Base-by-base conservation (phyloP, 2,113 vertebrate genomes). In the Tupaia chinensis region DNA sequence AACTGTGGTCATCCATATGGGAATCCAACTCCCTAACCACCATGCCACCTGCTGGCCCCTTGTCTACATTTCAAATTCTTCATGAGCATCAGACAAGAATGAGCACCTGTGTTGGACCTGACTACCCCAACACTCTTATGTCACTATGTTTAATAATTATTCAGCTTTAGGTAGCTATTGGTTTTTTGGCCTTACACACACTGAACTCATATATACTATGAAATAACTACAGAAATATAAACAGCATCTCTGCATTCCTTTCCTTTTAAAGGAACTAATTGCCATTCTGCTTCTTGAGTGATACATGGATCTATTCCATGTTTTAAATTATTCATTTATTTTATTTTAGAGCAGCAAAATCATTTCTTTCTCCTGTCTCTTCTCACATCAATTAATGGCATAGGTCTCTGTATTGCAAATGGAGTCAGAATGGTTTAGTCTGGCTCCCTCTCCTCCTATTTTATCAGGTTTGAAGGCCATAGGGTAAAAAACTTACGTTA, bases 271-370 rank as follows among this genome's bases (percentile, higher is more conserved):
- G 9, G 8, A 74, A 65, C 9, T 1, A 54, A 69, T 6, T 70
- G n/a, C 0, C 34, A 56, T 53, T 86, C 12, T 95, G 44, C 1
- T 86, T 53, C 56, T 88, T 73, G 79, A 22, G 10, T 79, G 53
- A 72, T 32, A 53, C 22, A 44, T 73, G 60, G 6, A 89, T 61
- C 16, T 66, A 32, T 9, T 0, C 69, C 13, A 60, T 19, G 27
- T 27, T 84, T 95, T 94, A 83, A 85, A 32, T 90, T 96, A 44
- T 87, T 22, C 8, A 93, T 79, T 69, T 34, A 1, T 0, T 76
- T 96, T 69, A 69, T 92, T 94, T 77, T 86, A 81, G 13, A 83
- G 7, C 4, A 1, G 4, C 60, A 0, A 73, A 89, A 8, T 93
- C 89, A 61, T 44, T 23, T 3, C 1, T 88, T 88, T 94, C 1